phyloP scores from a whole-genome alignment of 1,140 invertebrate genomes.

The Mesaphorura yosii region DNA sequence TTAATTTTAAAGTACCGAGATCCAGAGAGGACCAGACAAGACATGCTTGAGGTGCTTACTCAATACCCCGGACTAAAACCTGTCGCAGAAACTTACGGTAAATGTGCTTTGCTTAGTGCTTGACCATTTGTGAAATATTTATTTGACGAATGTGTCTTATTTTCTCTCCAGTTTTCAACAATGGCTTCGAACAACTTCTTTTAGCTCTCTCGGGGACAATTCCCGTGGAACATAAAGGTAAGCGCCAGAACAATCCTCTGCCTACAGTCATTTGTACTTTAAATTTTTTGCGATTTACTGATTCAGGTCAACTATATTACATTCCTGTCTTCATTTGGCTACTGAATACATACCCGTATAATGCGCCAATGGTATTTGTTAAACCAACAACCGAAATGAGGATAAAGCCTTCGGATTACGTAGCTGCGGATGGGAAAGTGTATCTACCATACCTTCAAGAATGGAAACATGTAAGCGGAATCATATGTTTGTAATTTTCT shows the following conservation, averaged over 20 bases:
- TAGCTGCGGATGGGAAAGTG: slow-evolving; percentile 90
- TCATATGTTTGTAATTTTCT: neutral
- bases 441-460: slow-evolving; percentile 94
- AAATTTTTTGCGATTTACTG: slow-evolving; percentile 20
- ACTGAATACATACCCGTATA: slow-evolving; percentile 90
- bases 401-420: slow-evolving; percentile 85
- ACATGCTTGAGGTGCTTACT: slow-evolving; percentile 56
- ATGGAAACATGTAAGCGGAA: slow-evolving; percentile 65
- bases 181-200: slow-evolving; percentile 72
- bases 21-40: slow-evolving; percentile 60
- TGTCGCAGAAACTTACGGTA: slow-evolving; percentile 53
- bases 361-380: slow-evolving; percentile 94
- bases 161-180: slow-evolving; percentile 65
- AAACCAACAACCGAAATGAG: slow-evolving; percentile 90
- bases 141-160: slow-evolving; percentile 16
- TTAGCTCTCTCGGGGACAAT: slow-evolving; percentile 85
- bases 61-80: slow-evolving; percentile 59
- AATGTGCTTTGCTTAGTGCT: slow-evolving; percentile 14
- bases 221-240: slow-evolving; percentile 79
- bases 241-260: neutral
- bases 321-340: slow-evolving; percentile 95
- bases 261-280: neutral
- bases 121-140: neutral
- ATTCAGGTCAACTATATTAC: slow-evolving; percentile 69
- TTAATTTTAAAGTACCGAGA: no score